Conservation (phyloP, 2,113 vertebrate species). For the Eulacestoma nigropectus region DNA sequence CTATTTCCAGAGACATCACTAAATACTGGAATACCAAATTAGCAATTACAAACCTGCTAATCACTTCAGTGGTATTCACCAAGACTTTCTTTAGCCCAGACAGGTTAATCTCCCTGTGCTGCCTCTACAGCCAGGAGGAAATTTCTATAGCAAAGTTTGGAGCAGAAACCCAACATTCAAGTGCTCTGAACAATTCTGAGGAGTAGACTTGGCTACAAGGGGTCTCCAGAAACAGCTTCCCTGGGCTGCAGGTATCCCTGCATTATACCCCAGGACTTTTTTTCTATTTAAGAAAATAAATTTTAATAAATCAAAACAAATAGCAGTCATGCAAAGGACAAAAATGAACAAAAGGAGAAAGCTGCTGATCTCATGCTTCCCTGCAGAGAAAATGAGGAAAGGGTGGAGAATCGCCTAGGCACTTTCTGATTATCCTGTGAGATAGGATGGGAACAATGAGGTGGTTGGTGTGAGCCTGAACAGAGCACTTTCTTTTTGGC, state of each 20-base stretch:
- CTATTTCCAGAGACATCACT: background rate
- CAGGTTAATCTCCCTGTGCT: background rate
- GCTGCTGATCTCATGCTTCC: slow-evolving; percentile 38
- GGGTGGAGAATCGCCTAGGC: background rate
- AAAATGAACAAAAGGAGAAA: slow-evolving; percentile 20
- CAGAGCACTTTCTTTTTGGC: slow-evolving; percentile 38
- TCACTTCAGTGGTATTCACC: background rate
- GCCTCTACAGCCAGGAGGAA: background rate
- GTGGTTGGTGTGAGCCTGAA: background rate
- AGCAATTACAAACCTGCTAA: background rate
- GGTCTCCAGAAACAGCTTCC: background rate
- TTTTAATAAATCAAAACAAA: background rate
- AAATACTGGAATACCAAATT: background rate
- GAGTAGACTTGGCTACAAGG: background rate
- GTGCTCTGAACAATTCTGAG: background rate
- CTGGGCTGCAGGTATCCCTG: background rate
- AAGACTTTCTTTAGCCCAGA: background rate
- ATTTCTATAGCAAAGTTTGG: background rate
- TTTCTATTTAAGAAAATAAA: background rate
- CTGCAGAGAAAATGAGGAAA: slow-evolving; percentile 33
- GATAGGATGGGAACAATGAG: slow-evolving; percentile 37
- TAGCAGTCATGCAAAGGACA: background rate
- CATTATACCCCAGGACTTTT: background rate
- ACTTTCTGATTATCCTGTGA: slow-evolving; percentile 25
- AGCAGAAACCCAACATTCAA: background rate